A percentile compares a stretch with the other conserved stretches of the same genome.
Evolutionary conservation across 2,113 vertebrate genomes (phyloP).

Genomic region (Calidris pugnax): DNA sequence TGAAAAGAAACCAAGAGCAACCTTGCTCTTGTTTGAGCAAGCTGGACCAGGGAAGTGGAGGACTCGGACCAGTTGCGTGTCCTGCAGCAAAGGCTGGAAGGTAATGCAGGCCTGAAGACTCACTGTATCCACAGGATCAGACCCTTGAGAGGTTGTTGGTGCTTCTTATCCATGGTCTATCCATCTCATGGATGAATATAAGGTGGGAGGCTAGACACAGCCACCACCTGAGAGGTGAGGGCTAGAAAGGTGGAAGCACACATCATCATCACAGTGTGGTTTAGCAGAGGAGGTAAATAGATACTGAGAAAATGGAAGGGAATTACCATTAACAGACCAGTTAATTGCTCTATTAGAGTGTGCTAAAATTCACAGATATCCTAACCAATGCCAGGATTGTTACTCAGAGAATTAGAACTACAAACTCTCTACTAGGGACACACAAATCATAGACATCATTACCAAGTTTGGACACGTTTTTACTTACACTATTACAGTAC

Average conservation of each 20-base stretch:
- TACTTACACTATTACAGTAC: neutral
- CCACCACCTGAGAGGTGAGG: neutral
- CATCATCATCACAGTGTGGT: fast-evolving
- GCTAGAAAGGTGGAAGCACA: neutral
- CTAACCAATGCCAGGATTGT: neutral
- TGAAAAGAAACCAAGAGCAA: neutral
- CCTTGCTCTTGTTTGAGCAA: neutral
- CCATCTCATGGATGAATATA: neutral
- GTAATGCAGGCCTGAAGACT: fast-evolving
- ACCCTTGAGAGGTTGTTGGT: neutral
- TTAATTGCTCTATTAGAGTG: neutral
- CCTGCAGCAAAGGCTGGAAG: neutral
- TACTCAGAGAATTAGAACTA: neutral
- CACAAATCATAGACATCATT: neutral
- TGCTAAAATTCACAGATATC: neutral
- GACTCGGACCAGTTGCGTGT: neutral
- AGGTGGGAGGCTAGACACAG: neutral
- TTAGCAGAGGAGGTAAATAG: neutral
- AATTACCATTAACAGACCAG: neutral
- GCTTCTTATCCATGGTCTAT: fast-evolving
- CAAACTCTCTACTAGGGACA: neutral
- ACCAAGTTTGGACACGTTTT: neutral
- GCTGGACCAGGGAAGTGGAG: fast-evolving
- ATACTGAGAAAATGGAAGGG: neutral
- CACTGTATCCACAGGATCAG: neutral